Percentiles rank a stretch among this genome's conserved stretches.
Conservation (phyloP, 2,797 vertebrate species). For the Karalla daura region DNA sequence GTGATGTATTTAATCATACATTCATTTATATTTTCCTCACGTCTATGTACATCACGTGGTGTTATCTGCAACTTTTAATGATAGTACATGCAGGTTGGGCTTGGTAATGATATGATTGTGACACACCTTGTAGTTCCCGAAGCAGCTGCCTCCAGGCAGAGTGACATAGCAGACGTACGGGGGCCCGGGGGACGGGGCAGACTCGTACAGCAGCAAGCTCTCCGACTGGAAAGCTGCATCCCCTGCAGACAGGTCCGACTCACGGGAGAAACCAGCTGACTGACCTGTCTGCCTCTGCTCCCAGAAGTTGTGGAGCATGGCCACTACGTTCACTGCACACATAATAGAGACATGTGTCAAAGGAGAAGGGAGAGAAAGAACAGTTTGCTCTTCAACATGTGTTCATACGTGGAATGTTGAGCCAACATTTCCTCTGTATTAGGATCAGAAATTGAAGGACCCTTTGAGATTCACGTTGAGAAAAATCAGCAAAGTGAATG, state of each 20-base stretch:
- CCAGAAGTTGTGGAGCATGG: conserved; percentile 93
- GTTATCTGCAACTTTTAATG: neutral
- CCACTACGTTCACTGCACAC: conserved; percentile 91
- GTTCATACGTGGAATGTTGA: neutral
- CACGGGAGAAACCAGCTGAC: conserved; percentile 69
- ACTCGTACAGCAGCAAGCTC: conserved; percentile 88
- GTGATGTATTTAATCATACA: neutral
- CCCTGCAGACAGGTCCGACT: conserved; percentile 81
- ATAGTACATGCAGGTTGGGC: neutral
- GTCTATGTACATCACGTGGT: neutral
- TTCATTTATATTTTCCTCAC: neutral
- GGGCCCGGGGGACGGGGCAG: conserved; percentile 84
- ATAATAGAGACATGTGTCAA: conserved; percentile 17
- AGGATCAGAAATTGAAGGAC: neutral
- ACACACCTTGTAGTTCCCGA: conserved; percentile 91
- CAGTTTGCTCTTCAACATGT: neutral
- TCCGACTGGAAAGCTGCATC: conserved; percentile 76
- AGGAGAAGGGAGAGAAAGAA: neutral
- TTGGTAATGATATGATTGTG: too few relatives aligned
- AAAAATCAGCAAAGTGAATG: neutral
- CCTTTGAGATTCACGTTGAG: neutral
- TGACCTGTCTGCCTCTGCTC: conserved; percentile 85
- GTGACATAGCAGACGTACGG: conserved; percentile 92
- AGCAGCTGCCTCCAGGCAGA: conserved; percentile 93
- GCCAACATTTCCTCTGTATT: neutral